These are phyloP conservation scores for Agonopterix subpropinquella DNA, from an alignment of 2,888 invertebrate genomes.

Conservation along the genomic window DNA sequence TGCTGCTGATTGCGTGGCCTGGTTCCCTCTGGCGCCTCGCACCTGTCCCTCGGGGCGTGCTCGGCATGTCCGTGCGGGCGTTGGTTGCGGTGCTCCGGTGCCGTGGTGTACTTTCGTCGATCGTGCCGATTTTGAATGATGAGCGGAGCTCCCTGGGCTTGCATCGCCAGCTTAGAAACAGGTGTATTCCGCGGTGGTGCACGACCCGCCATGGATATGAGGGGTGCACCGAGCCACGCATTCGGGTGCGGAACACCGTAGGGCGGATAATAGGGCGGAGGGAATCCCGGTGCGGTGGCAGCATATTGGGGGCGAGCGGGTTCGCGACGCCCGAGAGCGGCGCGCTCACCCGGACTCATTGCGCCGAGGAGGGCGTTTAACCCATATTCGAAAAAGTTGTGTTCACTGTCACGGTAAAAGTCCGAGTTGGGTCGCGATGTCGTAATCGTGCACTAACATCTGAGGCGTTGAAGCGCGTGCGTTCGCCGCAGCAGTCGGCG, in stretches of 20 bases:
- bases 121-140: conserved; percentile 82
- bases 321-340: conserved; percentile 70
- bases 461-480: conserved; percentile 57
- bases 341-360: conserved; percentile 75
- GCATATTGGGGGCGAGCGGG: conserved; percentile 71
- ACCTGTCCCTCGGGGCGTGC: conserved; percentile 46
- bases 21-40: conserved; percentile 54
- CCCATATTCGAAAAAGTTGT: conserved; percentile 78
- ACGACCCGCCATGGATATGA: conserved; percentile 85
- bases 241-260: conserved; percentile 76
- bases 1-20: conserved; percentile 61
- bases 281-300: conserved; percentile 67
- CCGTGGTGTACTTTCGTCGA: conserved; percentile 60
- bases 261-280: conserved; percentile 69
- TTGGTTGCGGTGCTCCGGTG: conserved; percentile 60
- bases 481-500: conserved; percentile 62
- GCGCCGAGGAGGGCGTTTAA: conserved; percentile 76
- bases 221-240: conserved; percentile 86
- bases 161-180: conserved; percentile 85
- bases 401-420: conserved; percentile 71
- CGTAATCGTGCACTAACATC: conserved; percentile 73
- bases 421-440: conserved; percentile 59
- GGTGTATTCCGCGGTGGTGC: conserved; percentile 71
- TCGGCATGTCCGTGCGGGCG: conserved; percentile 48
- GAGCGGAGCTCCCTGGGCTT: conserved; percentile 90